Evolutionary conservation across 2,113 vertebrate species (phyloP).

Genomic region (Ammodytes dubius): DNA sequence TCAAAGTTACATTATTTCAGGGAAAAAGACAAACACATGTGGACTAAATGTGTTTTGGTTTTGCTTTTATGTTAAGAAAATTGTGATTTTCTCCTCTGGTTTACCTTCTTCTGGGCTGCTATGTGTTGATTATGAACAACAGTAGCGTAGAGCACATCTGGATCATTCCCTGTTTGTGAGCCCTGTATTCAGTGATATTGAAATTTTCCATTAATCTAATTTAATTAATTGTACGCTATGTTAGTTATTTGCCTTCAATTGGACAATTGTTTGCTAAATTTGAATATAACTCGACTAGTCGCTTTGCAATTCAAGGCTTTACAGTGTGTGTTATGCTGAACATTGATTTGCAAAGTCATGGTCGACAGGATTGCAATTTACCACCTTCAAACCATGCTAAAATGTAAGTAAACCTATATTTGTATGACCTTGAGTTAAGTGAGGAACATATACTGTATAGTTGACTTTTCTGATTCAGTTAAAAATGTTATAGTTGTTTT

Average conservation of each 20-base stretch:
- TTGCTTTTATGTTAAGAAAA: neutral
- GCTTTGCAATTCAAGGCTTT: neutral
- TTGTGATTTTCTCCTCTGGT: neutral
- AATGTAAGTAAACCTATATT: neutral
- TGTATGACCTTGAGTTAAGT: no score
- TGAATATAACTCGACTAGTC: neutral
- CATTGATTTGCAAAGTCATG: neutral
- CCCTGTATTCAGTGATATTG: neutral
- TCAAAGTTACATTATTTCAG: neutral
- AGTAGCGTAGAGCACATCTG: neutral
- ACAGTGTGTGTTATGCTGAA: neutral
- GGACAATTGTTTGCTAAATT: neutral
- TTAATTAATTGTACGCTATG: neutral
- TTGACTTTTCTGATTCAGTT: neutral
- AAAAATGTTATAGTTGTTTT: neutral
- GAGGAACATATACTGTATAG: neutral
- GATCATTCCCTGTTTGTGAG: neutral
- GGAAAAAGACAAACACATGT: neutral
- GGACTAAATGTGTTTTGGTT: neutral
- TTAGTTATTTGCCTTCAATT: neutral
- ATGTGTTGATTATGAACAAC: neutral
- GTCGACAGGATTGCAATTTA: neutral
- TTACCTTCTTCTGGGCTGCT: slow-evolving; percentile 5
- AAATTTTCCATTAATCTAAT: neutral
- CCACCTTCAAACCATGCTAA: neutral